These are phyloP conservation scores for Nomia melanderi DNA, from an alignment of 1,140 invertebrate genomes.

Conservation along the genomic window DNA sequence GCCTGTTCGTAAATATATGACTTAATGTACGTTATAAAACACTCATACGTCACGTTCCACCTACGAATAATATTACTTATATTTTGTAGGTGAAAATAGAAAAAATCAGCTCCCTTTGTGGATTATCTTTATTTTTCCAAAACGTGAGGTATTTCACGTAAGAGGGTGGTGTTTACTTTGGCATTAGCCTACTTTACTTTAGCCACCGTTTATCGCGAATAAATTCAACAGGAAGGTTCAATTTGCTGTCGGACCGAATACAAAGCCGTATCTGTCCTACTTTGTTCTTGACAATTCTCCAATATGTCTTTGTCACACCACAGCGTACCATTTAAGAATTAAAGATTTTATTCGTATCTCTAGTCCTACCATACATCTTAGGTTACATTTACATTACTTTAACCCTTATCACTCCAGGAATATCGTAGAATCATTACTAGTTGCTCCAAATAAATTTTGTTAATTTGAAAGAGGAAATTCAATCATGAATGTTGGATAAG, in stretches of 20 bases:
- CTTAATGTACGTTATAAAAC: too few species aligned
- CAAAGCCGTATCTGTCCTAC: background rate
- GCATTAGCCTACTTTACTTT: background rate
- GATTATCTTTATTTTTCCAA: background rate
- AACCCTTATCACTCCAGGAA: too few species aligned
- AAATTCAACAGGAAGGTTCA: constrained; percentile 33
- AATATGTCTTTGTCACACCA: background rate
- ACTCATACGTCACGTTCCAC: background rate
- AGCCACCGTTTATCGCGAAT: background rate
- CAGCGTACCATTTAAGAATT: background rate
- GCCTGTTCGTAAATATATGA: too few species aligned
- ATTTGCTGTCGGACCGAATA: background rate
- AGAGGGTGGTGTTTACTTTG: constrained; percentile 22
- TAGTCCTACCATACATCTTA: background rate
- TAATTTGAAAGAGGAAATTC: too few species aligned
- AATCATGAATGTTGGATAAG: too few species aligned
- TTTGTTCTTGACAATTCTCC: background rate
- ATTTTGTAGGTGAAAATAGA: background rate
- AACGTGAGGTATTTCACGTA: background rate
- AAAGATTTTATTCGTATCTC: background rate
- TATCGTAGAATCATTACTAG: too few species aligned
- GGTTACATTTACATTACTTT: too few species aligned
- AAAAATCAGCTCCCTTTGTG: background rate
- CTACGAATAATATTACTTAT: background rate
- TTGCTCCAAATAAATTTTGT: too few species aligned